Conservation (phyloP, 2,113 vertebrate species). For the Microcebus lehilahytsara region DNA sequence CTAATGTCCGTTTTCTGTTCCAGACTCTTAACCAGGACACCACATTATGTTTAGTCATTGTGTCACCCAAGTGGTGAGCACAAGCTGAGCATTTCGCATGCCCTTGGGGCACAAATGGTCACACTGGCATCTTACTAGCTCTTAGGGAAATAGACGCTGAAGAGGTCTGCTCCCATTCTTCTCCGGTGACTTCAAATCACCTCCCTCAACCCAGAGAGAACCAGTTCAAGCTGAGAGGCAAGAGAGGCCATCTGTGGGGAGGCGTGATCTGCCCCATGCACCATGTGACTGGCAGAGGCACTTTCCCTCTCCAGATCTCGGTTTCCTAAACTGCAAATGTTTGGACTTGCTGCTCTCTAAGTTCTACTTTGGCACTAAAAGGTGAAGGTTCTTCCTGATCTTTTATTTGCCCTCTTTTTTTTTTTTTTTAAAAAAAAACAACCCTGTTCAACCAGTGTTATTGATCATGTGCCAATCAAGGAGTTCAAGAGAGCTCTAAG, state of each 20-base stretch:
- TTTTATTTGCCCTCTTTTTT: not conserved
- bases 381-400: not conserved
- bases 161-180: not conserved
- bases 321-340: not conserved
- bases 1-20: not conserved
- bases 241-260: not conserved
- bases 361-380: not conserved
- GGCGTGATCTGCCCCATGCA: not conserved
- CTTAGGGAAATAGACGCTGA: not conserved
- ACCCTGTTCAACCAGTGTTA: not conserved
- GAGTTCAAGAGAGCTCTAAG: not conserved
- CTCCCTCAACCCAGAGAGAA: not conserved
- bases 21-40: not conserved
- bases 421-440: not conserved
- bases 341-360: not conserved
- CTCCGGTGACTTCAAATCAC: not conserved
- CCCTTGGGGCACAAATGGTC: not conserved
- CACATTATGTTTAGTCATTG: not conserved
- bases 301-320: not conserved
- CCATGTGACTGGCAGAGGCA: too few species aligned
- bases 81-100: too few species aligned
- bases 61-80: not conserved
- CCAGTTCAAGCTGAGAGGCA: not conserved
- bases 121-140: not conserved
- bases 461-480: not conserved